A percentile compares a stretch with the other conserved stretches of the same genome.
phyloP scores from a whole-genome alignment of 1,140 invertebrate genomes.

The Lordiphosa collinella region DNA sequence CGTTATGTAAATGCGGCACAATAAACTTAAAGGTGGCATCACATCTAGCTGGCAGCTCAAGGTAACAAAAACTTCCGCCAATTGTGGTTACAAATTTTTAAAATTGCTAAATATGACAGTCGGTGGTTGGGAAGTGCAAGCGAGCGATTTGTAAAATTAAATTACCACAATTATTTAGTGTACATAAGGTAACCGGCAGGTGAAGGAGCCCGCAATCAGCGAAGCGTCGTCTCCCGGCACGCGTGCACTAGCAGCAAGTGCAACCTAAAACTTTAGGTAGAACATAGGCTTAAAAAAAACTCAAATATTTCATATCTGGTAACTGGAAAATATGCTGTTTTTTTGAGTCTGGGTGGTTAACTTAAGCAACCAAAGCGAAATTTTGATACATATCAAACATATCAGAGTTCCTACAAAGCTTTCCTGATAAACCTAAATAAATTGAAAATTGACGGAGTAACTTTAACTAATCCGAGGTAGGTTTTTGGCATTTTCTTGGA shows the following conservation, averaged over 20 bases:
- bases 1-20: constrained; percentile 58
- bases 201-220: constrained; percentile 19
- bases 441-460: too few relatives aligned
- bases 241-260: constrained; percentile 27
- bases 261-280: neutral
- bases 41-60: constrained; percentile 9
- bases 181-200: constrained; percentile 12
- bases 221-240: constrained; percentile 58
- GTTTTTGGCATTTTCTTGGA: too few relatives aligned
- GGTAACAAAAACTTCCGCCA: constrained; percentile 40
- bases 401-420: too few relatives aligned
- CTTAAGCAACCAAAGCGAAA: too few relatives aligned
- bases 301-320: too few relatives aligned
- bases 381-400: too few relatives aligned
- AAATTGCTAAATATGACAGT: constrained; percentile 51
- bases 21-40: constrained; percentile 39
- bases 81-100: constrained; percentile 23
- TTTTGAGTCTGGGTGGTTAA: too few relatives aligned
- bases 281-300: too few relatives aligned
- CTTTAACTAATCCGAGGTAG: too few relatives aligned
- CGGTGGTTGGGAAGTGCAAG: constrained; percentile 41
- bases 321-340: too few relatives aligned
- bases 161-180: constrained; percentile 65
- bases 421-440: too few relatives aligned
- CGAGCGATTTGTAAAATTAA: constrained; percentile 73